phyloP scores from a whole-genome alignment of 2,888 invertebrate genomes.

The Emmelina monodactyla region DNA sequence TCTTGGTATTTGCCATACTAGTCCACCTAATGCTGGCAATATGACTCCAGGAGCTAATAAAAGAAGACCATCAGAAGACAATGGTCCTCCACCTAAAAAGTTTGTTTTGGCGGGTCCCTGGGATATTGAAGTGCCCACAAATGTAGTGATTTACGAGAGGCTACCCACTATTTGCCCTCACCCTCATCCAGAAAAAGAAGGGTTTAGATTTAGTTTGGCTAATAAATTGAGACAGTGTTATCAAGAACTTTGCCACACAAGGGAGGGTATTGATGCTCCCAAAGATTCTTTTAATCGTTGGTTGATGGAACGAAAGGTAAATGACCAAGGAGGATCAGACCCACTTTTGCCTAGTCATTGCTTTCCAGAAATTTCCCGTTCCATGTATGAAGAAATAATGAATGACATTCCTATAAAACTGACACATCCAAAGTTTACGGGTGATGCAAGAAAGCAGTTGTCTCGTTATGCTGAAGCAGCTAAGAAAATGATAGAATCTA shows the following conservation, averaged over 20 bases:
- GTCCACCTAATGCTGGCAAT: constrained; percentile 45
- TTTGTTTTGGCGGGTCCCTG: constrained; percentile 90
- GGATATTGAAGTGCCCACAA: constrained; percentile 93
- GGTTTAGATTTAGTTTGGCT: constrained; percentile 81
- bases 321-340: constrained; percentile 86
- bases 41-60: constrained; percentile 70
- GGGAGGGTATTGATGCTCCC: constrained; percentile 94
- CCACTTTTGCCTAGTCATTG: constrained; percentile 92
- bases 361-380: constrained; percentile 89
- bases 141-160: constrained; percentile 88
- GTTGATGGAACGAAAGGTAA: constrained; percentile 94
- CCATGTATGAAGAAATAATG: constrained; percentile 98
- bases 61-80: constrained; percentile 81
- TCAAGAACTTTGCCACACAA: constrained; percentile 91
- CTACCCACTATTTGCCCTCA: constrained; percentile 86
- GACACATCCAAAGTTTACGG: constrained; percentile 93
- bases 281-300: constrained; percentile 96
- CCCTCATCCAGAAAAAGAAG: constrained; percentile 94
- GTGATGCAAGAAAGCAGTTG: constrained; percentile 93
- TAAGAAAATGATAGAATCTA: constrained; percentile 94
- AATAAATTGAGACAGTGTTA: constrained; percentile 89
- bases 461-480: constrained; percentile 96
- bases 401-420: constrained; percentile 97
- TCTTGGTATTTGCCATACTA: constrained; percentile 76
- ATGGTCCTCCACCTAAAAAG: constrained; percentile 82